These are phyloP conservation scores for Bothrops jararaca DNA, from an alignment of 2,113 vertebrate species.

Conservation along the genomic window DNA sequence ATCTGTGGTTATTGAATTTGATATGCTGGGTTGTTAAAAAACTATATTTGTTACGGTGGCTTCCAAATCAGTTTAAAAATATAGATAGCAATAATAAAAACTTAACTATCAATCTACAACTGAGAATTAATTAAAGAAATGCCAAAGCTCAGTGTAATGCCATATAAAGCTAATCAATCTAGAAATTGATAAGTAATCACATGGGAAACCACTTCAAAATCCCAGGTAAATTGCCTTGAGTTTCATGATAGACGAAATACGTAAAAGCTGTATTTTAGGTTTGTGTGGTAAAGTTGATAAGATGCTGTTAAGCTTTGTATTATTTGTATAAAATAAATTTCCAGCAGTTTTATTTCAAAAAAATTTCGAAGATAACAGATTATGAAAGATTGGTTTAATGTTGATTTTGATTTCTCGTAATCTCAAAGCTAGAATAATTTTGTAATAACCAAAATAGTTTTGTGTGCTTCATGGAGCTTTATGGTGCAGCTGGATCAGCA, in stretches of 20 bases:
- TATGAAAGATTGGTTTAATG: neutral
- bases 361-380: too few species aligned
- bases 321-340: neutral
- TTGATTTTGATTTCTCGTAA: neutral
- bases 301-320: neutral
- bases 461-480: neutral
- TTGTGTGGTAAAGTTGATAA: neutral
- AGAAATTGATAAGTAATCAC: neutral
- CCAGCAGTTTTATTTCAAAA: neutral
- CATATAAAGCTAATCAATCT: neutral
- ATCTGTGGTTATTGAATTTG: neutral
- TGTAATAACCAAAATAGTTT: neutral
- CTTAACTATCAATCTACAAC: neutral
- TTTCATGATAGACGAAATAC: neutral
- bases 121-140: neutral
- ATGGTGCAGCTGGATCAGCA: neutral
- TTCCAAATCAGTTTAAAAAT: neutral
- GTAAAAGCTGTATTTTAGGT: neutral
- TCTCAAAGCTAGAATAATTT: neutral
- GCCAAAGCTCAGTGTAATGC: neutral
- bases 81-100: neutral
- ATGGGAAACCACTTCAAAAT: neutral
- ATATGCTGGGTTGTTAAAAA: neutral
- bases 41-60: neutral
- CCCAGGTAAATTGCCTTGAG: neutral